Base-by-base conservation (phyloP, 2,888 invertebrate genomes). In the Odontomyia ornata region DNA sequence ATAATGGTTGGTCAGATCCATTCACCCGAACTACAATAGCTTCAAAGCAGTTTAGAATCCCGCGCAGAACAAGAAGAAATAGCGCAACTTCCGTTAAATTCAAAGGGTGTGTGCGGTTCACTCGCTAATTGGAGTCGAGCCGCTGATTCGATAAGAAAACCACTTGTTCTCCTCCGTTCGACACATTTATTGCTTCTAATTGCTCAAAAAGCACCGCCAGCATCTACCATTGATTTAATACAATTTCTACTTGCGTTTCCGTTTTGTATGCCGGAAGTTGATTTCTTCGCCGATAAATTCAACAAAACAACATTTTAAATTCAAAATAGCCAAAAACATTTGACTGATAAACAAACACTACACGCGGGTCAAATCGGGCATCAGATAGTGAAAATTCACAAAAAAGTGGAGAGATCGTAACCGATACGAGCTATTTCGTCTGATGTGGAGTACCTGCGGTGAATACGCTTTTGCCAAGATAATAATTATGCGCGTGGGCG, bases 101-200 rank as follows among this genome's bases (percentile, higher is more conserved):
- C 52, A 52, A 13, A 52, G 52, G n/a, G 52, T 52, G 15, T 52
- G 15, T 15, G 36, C 52, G n/a, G 52, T 18, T 18, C 15, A 18
- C 15, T 13, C 52, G 23, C 57, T 25, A 60, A 60, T 52, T 52
- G 18, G 52, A n/a, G 7, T 3, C 52, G 52, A 23, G 25, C 13
- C 23, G 23, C 57, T 11, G 57, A 52, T 25, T 21, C 25, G 57
- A 60, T 25, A 60, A 60, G 57, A 25, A 60, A 60, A 60, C 57
- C 57, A 25, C 52, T 52, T 52, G 15, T 52, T 13, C 52, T 18
- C n/a, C n/a, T n/a, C 18, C 15, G 18, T 52, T 52, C 4, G 3
- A 52, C 52, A 18, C 52, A 52, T 52, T 52, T 52, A 52, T 18
- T n/a, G n/a, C 7, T 4, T n/a, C 15, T 52, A 52, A 52, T 52